Percentiles rank a stretch among this genome's conserved stretches.
Conservation (phyloP, 2,113 vertebrate species). For the Megalops atlanticus region DNA sequence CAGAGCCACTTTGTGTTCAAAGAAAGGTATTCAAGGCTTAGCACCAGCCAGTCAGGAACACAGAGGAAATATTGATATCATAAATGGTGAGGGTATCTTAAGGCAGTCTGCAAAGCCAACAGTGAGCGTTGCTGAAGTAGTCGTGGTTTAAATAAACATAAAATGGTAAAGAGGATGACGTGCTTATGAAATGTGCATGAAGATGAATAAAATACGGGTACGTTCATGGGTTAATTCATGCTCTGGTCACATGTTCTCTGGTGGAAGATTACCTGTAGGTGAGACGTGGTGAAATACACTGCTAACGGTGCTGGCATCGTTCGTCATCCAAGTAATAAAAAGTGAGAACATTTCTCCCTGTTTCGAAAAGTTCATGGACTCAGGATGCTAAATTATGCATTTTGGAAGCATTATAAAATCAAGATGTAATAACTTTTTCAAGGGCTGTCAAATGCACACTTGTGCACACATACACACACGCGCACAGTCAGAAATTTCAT, state of each 20-base stretch:
- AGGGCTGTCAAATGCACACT: constrained; percentile 77
- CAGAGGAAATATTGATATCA: constrained; percentile 46
- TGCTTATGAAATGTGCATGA: background rate
- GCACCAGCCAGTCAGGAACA: constrained; percentile 61
- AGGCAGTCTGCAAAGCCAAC: constrained; percentile 30
- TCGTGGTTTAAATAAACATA: background rate
- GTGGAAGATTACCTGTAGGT: constrained; percentile 56
- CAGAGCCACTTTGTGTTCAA: constrained; percentile 28
- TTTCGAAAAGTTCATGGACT: constrained; percentile 68
- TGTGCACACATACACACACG: constrained; percentile 46
- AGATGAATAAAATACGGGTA: background rate
- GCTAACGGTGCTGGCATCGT: constrained; percentile 62
- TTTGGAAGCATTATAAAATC: constrained; percentile 83
- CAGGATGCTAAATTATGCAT: constrained; percentile 61
- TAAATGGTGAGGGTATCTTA: constrained; percentile 53
- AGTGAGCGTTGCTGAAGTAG: background rate
- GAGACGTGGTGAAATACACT: constrained; percentile 67
- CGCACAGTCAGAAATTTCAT: constrained; percentile 84
- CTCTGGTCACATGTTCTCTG: constrained; percentile 64
- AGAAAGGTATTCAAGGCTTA: background rate
- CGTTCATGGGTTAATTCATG: constrained; percentile 51
- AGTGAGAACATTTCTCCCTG: constrained; percentile 60
- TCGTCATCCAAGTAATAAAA: constrained; percentile 65
- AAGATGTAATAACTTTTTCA: constrained; percentile 80
- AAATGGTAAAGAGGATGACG: background rate